Conservation (phyloP, 2,113 vertebrate genomes). For the Polyodon spathula region DNA sequence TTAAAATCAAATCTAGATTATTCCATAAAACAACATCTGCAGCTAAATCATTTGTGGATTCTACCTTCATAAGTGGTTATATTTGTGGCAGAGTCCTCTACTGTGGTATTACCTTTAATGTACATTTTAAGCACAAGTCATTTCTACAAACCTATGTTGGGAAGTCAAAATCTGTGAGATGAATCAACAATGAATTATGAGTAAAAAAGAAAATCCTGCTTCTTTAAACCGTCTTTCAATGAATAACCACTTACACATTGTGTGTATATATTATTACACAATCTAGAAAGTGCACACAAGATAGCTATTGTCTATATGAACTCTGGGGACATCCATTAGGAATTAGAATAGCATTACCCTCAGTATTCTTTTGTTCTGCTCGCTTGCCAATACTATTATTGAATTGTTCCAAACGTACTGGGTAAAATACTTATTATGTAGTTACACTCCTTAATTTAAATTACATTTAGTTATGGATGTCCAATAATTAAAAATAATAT, state of each 20-base stretch:
- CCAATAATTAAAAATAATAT: conserved; percentile 72
- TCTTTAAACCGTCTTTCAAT: conserved; percentile 39
- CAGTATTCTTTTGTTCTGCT: conserved; percentile 34
- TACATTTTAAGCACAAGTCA: no score
- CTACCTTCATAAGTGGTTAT: no score
- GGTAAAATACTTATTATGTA: conserved; percentile 70
- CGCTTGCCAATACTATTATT: conserved; percentile 55
- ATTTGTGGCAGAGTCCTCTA: no score
- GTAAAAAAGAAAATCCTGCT: conserved; percentile 19
- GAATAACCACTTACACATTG: conserved; percentile 42
- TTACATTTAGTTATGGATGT: conserved; percentile 73
- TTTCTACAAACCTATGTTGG: conserved; percentile 25
- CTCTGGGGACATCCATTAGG: conserved; percentile 59
- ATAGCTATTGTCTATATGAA: conserved; percentile 57
- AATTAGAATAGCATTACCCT: conserved; percentile 62
- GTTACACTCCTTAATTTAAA: conserved; percentile 75
- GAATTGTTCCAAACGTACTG: conserved; percentile 54
- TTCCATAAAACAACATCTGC: no score
- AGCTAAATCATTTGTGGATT: no score
- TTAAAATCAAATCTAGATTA: no score
- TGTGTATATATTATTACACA: conserved; percentile 38
- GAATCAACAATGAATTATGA: background rate
- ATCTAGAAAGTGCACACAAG: conserved; percentile 47
- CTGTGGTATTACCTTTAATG: no score
- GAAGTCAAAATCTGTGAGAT: conserved; percentile 30